Base-by-base conservation (phyloP, 2,113 vertebrate genomes). In the Cyphotilapia sp. region DNA sequence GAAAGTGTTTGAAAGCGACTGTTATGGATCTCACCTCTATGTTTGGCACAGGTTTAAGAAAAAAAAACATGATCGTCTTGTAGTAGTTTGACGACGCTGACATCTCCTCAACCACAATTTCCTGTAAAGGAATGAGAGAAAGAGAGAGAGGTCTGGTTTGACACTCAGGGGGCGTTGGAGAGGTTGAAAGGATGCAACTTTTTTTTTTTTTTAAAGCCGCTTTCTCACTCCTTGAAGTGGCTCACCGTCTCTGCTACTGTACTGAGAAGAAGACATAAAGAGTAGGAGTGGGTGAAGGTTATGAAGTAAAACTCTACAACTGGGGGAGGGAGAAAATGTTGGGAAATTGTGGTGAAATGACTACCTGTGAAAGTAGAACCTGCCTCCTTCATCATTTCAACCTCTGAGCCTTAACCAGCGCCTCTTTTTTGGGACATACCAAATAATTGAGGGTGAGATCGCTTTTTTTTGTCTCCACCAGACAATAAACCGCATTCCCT, bases 161-260 rank as follows among this genome's bases (percentile, higher is more conserved):
- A 90, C 86, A 80, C 86, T 91, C 51, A 74, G 91, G 87, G 93
- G 93, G 92, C 42, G 93, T 89, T 17, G 31, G 81, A 83, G 91
- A 83, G 69, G 87, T 82, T 90, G 84, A 89, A 91, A 78, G 81
- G 81, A 89, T 85, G 76, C 40, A 78, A 49, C 5, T 54, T 49
- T 71, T 61, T 61, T 54, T 22, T 83, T 57, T 33, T 61, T 83
- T 84, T 80, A 78, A 82, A 87, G 86, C 81, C 17, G 66, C 91
- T 89, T 83, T 92, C 81, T 89, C 85, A 51, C 59, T 54, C 88
- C 88, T 95, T 95, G 94, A 96, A 96, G 94, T 96, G 94, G 94
- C 92, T 95, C 83, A 19, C 53, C 66, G 71, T 89, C 88, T 90
- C 84, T 89, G 94, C 93, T 95, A 95, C 95, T 92, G 95, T 94